A percentile compares a stretch with the other conserved stretches of the same genome.
Evolutionary conservation across 1,140 invertebrate species (phyloP).

Genomic region (Tribolium castaneum): DNA sequence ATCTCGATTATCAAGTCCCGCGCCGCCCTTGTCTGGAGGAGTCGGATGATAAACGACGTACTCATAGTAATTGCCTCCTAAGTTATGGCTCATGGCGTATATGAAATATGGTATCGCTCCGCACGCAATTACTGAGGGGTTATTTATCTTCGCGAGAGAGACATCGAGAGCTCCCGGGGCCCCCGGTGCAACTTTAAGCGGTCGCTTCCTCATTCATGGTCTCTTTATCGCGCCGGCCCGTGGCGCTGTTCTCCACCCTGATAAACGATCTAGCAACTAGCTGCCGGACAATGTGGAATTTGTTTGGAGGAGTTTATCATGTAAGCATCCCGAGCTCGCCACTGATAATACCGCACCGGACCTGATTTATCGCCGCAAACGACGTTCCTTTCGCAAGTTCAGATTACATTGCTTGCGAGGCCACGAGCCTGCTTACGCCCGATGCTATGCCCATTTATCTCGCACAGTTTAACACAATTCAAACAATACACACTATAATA

Average conservation of each 20-base stretch:
- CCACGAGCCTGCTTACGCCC: not conserved
- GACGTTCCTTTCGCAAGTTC: slow-evolving; percentile 15
- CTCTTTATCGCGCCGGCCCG: slow-evolving; percentile 51
- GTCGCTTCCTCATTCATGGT: slow-evolving; percentile 54
- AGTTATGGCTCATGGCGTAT: slow-evolving; percentile 69
- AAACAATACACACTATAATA: not conserved
- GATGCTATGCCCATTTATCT: not conserved
- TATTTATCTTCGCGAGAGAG: slow-evolving; percentile 67
- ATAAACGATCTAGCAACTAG: slow-evolving; percentile 54
- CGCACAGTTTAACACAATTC: not conserved
- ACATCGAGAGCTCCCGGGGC: slow-evolving; percentile 46
- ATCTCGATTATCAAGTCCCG: slow-evolving; percentile 56
- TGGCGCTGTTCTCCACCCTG: slow-evolving; percentile 42
- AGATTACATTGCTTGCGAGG: slow-evolving; percentile 9
- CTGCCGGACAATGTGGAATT: slow-evolving; percentile 55
- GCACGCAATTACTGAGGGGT: slow-evolving; percentile 69
- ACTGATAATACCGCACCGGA: slow-evolving; percentile 49
- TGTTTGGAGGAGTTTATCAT: slow-evolving; percentile 55
- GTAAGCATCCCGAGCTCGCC: slow-evolving; percentile 50
- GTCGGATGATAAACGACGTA: slow-evolving; percentile 68
- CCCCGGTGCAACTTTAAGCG: slow-evolving; percentile 46
- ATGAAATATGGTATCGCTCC: slow-evolving; percentile 71
- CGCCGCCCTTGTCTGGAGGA: slow-evolving; percentile 53
- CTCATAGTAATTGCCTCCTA: slow-evolving; percentile 70
- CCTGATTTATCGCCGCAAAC: slow-evolving; percentile 49